These are phyloP conservation scores for Caenorhabditis tropicalis DNA, from an alignment of 1,140 invertebrate species.

Conservation along the genomic window DNA sequence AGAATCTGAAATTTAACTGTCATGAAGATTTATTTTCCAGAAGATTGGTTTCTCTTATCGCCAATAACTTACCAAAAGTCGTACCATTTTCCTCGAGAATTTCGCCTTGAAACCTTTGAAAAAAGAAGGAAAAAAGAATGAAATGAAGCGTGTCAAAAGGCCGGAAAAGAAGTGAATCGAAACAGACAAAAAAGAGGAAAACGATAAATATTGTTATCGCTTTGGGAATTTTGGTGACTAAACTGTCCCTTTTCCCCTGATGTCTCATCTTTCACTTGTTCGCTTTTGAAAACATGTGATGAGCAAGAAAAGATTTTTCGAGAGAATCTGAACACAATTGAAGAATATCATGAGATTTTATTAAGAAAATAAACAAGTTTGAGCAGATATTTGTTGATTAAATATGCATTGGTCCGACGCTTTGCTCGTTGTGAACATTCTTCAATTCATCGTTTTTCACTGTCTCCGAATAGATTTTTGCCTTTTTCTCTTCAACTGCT, in stretches of 20 bases:
- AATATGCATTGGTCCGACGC: neutral
- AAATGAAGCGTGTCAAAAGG: conserved; percentile 19
- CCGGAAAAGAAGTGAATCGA: neutral
- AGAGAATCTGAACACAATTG: neutral
- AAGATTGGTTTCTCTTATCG: too few species aligned
- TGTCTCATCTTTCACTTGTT: neutral
- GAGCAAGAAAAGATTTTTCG: neutral
- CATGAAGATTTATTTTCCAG: too few species aligned
- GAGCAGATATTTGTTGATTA: neutral
- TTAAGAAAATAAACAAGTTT: neutral
- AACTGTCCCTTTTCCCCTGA: neutral
- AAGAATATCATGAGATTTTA: neutral
- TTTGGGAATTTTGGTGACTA: conserved; percentile 14
- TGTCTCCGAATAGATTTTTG: neutral
- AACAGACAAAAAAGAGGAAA: neutral
- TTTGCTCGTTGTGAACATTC: neutral
- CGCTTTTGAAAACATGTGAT: neutral
- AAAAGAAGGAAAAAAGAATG: neutral
- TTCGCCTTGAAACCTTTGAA: neutral
- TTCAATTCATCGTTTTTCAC: neutral
- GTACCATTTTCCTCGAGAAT: neutral
- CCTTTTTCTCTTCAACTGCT: conserved; percentile 6
- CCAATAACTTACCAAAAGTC: neutral
- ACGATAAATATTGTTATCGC: conserved; percentile 33
- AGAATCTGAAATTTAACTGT: neutral